Conservation (phyloP, 1,140 invertebrate species). For the Lithobius niger region DNA sequence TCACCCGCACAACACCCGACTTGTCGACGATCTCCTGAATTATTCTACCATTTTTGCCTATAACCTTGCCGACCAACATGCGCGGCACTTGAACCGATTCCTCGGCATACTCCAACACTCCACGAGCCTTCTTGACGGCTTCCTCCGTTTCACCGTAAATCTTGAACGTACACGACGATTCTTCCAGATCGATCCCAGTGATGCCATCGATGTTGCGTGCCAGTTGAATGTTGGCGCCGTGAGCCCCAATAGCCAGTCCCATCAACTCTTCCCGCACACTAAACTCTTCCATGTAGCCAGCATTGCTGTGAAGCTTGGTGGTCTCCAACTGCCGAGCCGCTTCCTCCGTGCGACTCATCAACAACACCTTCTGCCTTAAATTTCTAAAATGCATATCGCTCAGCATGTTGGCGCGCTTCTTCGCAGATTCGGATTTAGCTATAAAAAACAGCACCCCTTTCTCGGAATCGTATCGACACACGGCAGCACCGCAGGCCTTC, state of each 20-base stretch:
- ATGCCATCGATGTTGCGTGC: slow-evolving; percentile 88
- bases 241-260: slow-evolving; percentile 79
- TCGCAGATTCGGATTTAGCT: slow-evolving; percentile 54
- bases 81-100: slow-evolving; percentile 90
- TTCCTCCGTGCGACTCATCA: slow-evolving; percentile 92
- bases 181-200: slow-evolving; percentile 91
- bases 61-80: slow-evolving; percentile 89
- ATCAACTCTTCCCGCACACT: slow-evolving; percentile 88
- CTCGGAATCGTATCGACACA: slow-evolving; percentile 65
- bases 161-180: slow-evolving; percentile 88
- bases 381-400: slow-evolving; percentile 96
- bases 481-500: slow-evolving; percentile 72
- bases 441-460: slow-evolving; percentile 37
- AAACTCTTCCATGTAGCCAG: slow-evolving; percentile 79
- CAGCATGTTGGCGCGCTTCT: slow-evolving; percentile 51
- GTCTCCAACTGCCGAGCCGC: slow-evolving; percentile 75
- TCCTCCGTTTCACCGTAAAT: slow-evolving; percentile 85
- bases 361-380: slow-evolving; percentile 69
- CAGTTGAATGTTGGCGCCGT: slow-evolving; percentile 92
- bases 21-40: slow-evolving; percentile 99
- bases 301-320: slow-evolving; percentile 19
- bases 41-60: slow-evolving; percentile 93
- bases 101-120: slow-evolving; percentile 92
- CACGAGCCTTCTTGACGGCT: slow-evolving; percentile 78
- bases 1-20: slow-evolving; percentile 86